Evolutionary conservation across 2,113 vertebrate genomes (phyloP), one percentile per base, ranked within the genome.

Genomic region (Lonchura striata): DNA sequence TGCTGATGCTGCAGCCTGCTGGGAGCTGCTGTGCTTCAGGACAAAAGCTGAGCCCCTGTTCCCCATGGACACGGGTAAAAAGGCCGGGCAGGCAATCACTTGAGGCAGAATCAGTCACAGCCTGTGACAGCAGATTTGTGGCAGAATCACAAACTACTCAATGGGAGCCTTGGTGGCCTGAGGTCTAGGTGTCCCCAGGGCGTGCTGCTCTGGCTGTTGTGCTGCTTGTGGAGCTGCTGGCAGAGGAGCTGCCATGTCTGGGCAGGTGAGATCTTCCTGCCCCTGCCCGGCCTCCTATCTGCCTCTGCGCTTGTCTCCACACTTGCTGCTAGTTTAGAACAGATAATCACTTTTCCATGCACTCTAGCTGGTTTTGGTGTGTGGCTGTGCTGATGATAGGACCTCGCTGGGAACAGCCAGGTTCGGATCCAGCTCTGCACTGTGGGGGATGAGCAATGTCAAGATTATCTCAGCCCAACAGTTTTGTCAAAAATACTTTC

Each of bases 61-160:
- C 39, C 37, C 39, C 11, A 0, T 2, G 27, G 52, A 10, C 22
- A 11, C 1, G 0, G 0, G 1, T 2, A 10, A 7, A 27, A 4
- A 18, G 59, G 44, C 22, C 0, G 0, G 46, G 65, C 3, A 3
- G 57, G 54, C 53, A n/a, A 0, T 15, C n/a, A 8, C 24, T 35
- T 42, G 35, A 46, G 35, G 41, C 12, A 35, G 69, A 66, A 47
- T 56, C 50, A 30, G 15, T 42, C 13, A 2, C 1, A 30, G 82
- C 60, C 42, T 35, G 30, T 41, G 82, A 6, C 16, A 30, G 24
- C 60, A 75, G 60, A 24, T 57, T 30, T 0, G 3, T 20, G 39
- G 10, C 30, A 65, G 70, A n/a, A 7, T 25, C 44, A 42, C 52
- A 49, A 3, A 16, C 7, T 27, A 1, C 24, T 42, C 50, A 7